Evolutionary conservation across 2,888 invertebrate genomes (phyloP), one percentile per base, ranked within the genome.

Genomic region (Drosophila cracens): DNA sequence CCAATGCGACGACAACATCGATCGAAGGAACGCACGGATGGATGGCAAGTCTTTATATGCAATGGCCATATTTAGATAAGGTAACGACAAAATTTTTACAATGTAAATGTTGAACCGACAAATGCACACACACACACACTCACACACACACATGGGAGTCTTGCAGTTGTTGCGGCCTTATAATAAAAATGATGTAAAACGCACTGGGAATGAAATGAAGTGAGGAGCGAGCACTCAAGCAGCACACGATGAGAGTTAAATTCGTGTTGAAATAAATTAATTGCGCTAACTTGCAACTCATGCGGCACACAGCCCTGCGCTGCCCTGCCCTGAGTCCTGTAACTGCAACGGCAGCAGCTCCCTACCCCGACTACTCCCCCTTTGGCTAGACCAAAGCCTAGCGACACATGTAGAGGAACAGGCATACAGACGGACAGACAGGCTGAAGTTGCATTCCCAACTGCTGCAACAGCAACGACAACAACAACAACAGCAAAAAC

Each of bases 221-320:
- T 72, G 72, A 75, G 80, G 77, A 65, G 72, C 59, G 71, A 72
- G 82, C 82, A 77, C 63, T 82, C 76, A 78, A 69, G 76, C 76
- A 82, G 68, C 74, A 79, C 74, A 83, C 82, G 85, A 87, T 89
- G 89, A 89, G 87, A 87, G 85, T 83, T 87, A 87, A 89, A 87
- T 89, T 87, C 87, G 87, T 87, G 87, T 87, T 87, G 87, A 87
- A 89, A 87, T 87, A 87, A 87, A 87, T 87, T 87, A 87, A 89
- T 87, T 87, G 89, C 87, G 89, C 89, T 89, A 87, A 87, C 87
- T 87, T 89, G 87, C 87, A 89, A 89, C 86, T 87, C 89, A 87
- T 87, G 89, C 83, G 85, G 87, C 85, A 88, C 77, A 56, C 27
- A 27, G 61, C 58, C 43, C 59, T 51, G 59, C 36, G 21, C 8